Percentiles rank a stretch among this genome's conserved stretches.
Evolutionary conservation across 2,888 invertebrate genomes (phyloP).

Genomic region (Thereva unica): DNA sequence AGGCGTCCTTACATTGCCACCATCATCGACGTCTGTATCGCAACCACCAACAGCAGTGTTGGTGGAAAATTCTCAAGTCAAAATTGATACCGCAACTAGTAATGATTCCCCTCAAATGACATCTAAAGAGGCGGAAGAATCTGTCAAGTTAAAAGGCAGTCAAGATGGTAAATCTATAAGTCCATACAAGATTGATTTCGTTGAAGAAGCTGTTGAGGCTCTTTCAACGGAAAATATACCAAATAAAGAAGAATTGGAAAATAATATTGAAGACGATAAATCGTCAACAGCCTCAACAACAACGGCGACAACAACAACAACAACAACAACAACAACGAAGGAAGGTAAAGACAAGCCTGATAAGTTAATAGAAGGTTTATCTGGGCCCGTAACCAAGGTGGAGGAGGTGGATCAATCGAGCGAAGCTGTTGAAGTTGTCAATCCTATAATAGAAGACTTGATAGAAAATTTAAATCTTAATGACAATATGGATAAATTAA

Average conservation of each 20-base stretch:
- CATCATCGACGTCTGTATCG: slow-evolving; percentile 20
- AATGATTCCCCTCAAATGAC: neutral
- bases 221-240: neutral
- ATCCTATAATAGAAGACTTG: slow-evolving; percentile 35
- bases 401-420: neutral
- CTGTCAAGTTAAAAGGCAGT: neutral
- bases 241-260: neutral
- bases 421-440: slow-evolving; percentile 25
- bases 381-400: neutral
- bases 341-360: neutral
- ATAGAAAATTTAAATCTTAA: slow-evolving; percentile 20
- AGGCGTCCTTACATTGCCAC: slow-evolving; percentile 17
- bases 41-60: slow-evolving; percentile 40
- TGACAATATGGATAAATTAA: neutral
- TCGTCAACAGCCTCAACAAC: neutral
- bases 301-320: neutral
- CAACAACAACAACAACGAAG: too few species aligned
- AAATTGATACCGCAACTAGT: neutral
- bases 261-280: neutral
- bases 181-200: neutral
- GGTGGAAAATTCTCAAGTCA: slow-evolving; percentile 34
- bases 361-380: neutral
- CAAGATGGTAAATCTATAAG: neutral
- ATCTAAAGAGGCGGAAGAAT: neutral
- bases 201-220: slow-evolving; percentile 27